These are phyloP conservation scores for Epinephelus fuscoguttatus DNA, from an alignment of 2,113 vertebrate genomes.

Conservation along the genomic window DNA sequence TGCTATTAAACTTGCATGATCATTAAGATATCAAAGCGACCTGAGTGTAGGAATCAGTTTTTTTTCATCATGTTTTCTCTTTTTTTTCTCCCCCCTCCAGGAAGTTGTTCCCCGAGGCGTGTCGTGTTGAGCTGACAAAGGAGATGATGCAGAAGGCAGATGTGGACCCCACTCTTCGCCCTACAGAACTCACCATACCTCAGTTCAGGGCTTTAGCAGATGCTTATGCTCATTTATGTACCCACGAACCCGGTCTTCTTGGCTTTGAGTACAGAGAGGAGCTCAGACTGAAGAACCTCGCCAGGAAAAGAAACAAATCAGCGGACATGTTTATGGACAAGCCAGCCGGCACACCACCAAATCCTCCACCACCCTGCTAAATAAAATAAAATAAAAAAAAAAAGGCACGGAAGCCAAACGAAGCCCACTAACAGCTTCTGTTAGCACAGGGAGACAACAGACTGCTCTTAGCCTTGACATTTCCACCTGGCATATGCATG, in stretches of 20 bases:
- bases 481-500: constrained; percentile 75
- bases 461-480: constrained; percentile 77
- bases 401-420: constrained; percentile 17
- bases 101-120: constrained; percentile 91
- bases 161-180: constrained; percentile 91
- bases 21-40: constrained; percentile 70
- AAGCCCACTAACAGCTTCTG: constrained; percentile 51
- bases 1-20: constrained; percentile 68
- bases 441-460: constrained; percentile 56
- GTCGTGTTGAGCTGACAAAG: constrained; percentile 85
- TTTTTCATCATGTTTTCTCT: constrained; percentile 7
- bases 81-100: constrained; percentile 73
- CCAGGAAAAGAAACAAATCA: not conserved
- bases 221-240: constrained; percentile 89
- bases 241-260: constrained; percentile 85
- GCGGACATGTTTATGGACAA: not conserved
- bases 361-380: constrained; percentile 32
- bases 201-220: constrained; percentile 89
- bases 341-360: not conserved
- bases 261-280: constrained; percentile 92
- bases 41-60: constrained; percentile 25
- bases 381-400: constrained; percentile 1
- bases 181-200: constrained; percentile 88
- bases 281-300: constrained; percentile 78
- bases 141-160: constrained; percentile 88